These are phyloP conservation scores for Brachionus koreanus DNA, from an alignment of 1,140 invertebrate species.

Conservation along the genomic window DNA sequence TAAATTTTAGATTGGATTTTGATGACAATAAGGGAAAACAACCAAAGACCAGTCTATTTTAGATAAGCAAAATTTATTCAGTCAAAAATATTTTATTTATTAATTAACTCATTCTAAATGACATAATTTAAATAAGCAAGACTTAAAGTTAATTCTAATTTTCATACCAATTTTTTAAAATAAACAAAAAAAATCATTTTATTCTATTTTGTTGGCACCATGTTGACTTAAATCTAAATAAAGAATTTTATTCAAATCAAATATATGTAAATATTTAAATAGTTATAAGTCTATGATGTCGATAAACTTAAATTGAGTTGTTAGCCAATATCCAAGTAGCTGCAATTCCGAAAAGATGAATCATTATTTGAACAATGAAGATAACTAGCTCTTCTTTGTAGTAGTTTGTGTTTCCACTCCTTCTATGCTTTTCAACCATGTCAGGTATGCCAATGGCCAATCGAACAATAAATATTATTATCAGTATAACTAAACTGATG, in stretches of 20 bases:
- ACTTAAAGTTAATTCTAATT: neutral
- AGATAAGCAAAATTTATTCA: neutral
- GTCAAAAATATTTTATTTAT: neutral
- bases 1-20: neutral
- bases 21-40: neutral
- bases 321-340: slow-evolving; percentile 27
- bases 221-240: neutral
- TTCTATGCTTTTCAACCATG: neutral
- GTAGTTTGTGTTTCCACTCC: neutral
- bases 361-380: slow-evolving; percentile 30
- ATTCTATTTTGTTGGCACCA: neutral
- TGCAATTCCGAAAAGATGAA: slow-evolving; percentile 27
- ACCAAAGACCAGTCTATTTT: neutral
- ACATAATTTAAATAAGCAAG: neutral
- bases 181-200: neutral
- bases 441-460: slow-evolving; percentile 27
- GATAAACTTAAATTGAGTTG: neutral
- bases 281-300: neutral
- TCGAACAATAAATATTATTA: slow-evolving; percentile 29
- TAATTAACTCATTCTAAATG: neutral
- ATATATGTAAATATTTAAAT: neutral
- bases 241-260: neutral
- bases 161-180: neutral
- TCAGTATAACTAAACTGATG: slow-evolving; percentile 1
- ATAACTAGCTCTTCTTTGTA: slow-evolving; percentile 36